Base-by-base conservation (phyloP, 2,888 invertebrate genomes). In the Lamellibrachia columna region DNA sequence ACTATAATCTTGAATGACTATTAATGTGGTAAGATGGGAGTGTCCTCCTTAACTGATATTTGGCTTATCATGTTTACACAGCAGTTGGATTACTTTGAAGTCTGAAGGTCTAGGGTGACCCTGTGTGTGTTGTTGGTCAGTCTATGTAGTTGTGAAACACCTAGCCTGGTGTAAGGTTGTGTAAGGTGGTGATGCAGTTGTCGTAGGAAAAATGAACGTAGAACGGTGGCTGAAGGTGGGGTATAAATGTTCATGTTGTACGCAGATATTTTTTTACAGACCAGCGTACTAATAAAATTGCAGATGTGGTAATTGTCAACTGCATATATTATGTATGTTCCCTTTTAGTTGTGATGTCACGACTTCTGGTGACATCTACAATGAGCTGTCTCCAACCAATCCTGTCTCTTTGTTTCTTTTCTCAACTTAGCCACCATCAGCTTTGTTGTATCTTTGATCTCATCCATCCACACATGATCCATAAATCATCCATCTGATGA, bases 41-140 rank as follows among this genome's bases (percentile, higher is more conserved):
- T 22, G 15, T 75, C 75, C 22, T 75, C 75, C 75, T 75, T 22
- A 15, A 22, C 75, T 22, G 22, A n/a, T 58, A 58, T 58, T 58
- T 58, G 58, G 8, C 75, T 75, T 75, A 75, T 22, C 75, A 75
- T 75, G 75, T 75, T 75, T 75, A 75, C 75, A 75, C 22, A 75
- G 75, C 22, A 75, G 75, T 75, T 75, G 75, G 75, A 75, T 75
- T 75, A 75, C 75, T 75, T 75, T 75, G 75, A 75, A 75, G 75
- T 75, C 22, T 75, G 75, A 75, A 75, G 75, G 75, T 75, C 75
- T 75, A 75, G 75, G 75, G 2, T 15, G 22, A 22, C 75, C n/a
- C 40, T 40, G 40, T 75, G 75, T 75, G n/a, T 55, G 3, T n/a
- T 75, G 75, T 15, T 75, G 22, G 75, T 75, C 22, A 22, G n/a